Evolutionary conservation across 2,113 vertebrate genomes (phyloP), one percentile per base, ranked within the genome.

Genomic region (Mobula hypostoma): DNA sequence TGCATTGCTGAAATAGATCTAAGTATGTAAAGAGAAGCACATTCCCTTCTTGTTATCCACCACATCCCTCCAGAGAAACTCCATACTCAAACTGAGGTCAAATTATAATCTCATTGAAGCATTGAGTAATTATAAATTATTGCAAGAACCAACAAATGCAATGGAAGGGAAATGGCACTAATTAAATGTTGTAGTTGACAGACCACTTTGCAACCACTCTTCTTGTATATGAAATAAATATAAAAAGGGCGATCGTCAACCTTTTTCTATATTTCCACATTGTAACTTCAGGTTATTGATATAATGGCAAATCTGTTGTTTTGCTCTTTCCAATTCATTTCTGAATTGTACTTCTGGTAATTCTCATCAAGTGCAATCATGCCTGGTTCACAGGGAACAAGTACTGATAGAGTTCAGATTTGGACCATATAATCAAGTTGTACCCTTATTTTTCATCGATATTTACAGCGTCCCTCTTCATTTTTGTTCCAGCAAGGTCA

Each of bases 311-410:
- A 93, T 56, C 91, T 93, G 68, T 93, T 74, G 68, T 48, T 70
- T 74, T 93, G 70, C 91, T 93, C 70, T 93, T 93, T 76, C 40
- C 72, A 24, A 76, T 76, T 93, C 32, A 74, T 70, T 66, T 66
- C 32, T 90, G 61, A 93, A 93, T 93, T 93, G 70, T 93, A 93
- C 21, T 92, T 15, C 40, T 76, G 40, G 91, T 93, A 27, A 72
- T 93, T 72, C 68, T 48, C 32, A 48, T 74, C 40, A 74, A 74
- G 91, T 72, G 68, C 91, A 93, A 93, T 29, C 91, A 93, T 93
- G 68, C 70, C 91, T 93, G 91, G 70, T 93, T 93, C 91, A 93
- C 91, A 48, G 72, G 91, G 91, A 48, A 93, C 91, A 93, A 93
- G 36, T 48, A 48, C 68, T 56, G 70, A 74, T 21, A 48, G 70